Conservation (phyloP, 2,888 invertebrate genomes). For the Scelioninae gen. 1 region DNA sequence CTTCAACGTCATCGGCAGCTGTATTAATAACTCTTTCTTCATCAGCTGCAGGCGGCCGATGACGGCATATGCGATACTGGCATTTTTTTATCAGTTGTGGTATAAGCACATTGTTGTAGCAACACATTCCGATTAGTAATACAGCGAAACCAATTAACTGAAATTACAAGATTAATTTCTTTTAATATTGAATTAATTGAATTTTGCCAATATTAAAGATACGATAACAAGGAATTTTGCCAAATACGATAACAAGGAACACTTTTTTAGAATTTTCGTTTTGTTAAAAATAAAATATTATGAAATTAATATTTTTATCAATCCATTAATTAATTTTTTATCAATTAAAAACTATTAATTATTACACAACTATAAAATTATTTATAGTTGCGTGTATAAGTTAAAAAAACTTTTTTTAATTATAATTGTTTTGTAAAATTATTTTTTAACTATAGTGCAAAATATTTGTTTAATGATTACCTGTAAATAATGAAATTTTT, state of each 20-base stretch:
- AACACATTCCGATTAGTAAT: slow-evolving; percentile 91
- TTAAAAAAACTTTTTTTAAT: too few relatives aligned
- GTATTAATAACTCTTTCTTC: slow-evolving; percentile 79
- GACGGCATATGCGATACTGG: slow-evolving; percentile 70
- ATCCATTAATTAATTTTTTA: too few relatives aligned
- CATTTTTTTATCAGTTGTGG: slow-evolving; percentile 79
- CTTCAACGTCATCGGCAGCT: slow-evolving; percentile 78
- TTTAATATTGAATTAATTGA: too few relatives aligned
- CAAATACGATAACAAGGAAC: too few relatives aligned
- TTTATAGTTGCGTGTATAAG: too few relatives aligned
- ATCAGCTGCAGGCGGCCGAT: slow-evolving; percentile 76
- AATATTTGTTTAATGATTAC: slow-evolving; percentile 77
- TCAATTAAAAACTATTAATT: too few relatives aligned
- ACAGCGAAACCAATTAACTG: slow-evolving; percentile 91
- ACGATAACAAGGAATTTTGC: too few relatives aligned
- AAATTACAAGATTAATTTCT: slow-evolving; percentile 71
- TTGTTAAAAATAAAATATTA: too few relatives aligned
- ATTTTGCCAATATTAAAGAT: too few relatives aligned
- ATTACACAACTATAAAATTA: too few relatives aligned
- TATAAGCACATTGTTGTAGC: slow-evolving; percentile 89
- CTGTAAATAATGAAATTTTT: slow-evolving; percentile 91
- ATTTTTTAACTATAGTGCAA: background rate
- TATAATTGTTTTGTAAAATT: background rate
- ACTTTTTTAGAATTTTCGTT: too few relatives aligned
- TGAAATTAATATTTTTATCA: too few relatives aligned